Base-by-base conservation (phyloP, 2,888 invertebrate species). In the Ferdinandea cuprea region DNA sequence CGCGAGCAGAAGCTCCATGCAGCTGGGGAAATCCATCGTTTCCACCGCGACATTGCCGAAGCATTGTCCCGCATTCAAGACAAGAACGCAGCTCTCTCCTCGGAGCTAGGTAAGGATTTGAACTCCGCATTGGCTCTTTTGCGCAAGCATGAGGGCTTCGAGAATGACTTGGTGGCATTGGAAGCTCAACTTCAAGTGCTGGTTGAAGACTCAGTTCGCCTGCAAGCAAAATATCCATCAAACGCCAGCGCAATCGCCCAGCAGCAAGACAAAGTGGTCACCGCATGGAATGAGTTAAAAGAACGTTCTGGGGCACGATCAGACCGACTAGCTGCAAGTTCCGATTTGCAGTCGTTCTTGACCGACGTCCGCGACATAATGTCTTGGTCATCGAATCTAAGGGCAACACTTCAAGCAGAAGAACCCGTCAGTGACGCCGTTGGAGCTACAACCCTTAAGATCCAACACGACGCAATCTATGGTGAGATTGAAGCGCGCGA, bases 21-120 rank as follows among this genome's bases (percentile, higher is more conserved):
- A 0, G 99, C 99, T 0, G 98, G 97, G 8, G 98, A 99, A 92
- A 97, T 99, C 86, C 99, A 99, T 91, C 94, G 98, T 68, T 99
- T 98, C 93, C 99, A 99, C 91, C 94, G 98, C 65, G 99, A 99
- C 91, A 97, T 96, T 1, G 96, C 96, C 19, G 98, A 99, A 88
- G 96, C 98, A 1, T 91, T 97, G 7, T 95, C 96, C 42, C 93
- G 98, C 21, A 98, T 97, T 42, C 96, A 96, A 85, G 98, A 97
- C 89, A 97, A 98, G 89, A 94, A 96, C 84, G 95, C 96, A 0
- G 95, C 95, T 2, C 93, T 99, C 44, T 96, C 96, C 0, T 95
- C 95, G 0, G 96, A 96, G 85, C 91, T 95, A 13, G 95, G 95
- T 86, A 92, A 96, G 54, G 98, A 98, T 91, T 92, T 97, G 65